Base-by-base conservation (phyloP, 2,888 invertebrate species). In the Napeogenes sylphis region DNA sequence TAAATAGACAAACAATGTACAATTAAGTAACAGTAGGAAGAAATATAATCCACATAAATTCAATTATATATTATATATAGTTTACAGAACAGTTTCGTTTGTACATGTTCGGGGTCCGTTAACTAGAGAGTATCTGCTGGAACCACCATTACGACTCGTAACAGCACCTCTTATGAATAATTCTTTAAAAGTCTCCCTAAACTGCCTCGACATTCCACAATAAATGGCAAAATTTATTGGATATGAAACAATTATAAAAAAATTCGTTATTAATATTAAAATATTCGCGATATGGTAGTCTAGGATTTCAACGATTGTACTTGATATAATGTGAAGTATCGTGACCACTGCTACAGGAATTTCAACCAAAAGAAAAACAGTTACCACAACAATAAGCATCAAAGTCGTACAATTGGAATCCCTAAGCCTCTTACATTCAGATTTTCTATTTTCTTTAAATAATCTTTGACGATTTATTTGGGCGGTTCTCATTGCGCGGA, bases 181-280 rank as follows among this genome's bases (percentile, higher is more conserved):
- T 75, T 95, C 95, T 76, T 96, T 96, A 82, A 98, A 98, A 0
- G 98, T 98, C 81, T 98, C 97, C 58, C 98, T 92, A 83, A 98
- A 98, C 81, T 97, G 97, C 45, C 97, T 91, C 45, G 97, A 97
- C 98, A 98, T 99, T 32, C 97, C 97, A 81, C 98, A 98, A 79
- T 98, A 98, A 70, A 98, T 97, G 65, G 97, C 98, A 77, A 98
- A 98, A 83, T 98, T 98, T 63, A 98, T 95, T 12, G 97, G 97
- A 84, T 98, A 98, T 56, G 96, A 96, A 47, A 97, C 92, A 64
- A 97, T 94, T 66, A 98, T 96, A 81, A 97, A 95, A 87, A 98
- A 97, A 88, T 98, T 98, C 12, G 96, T 96, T 77, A 97, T 93
- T 66, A 95, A 82, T 63, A 96, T 94, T 67, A 96, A 91, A 32